phyloP scores from a whole-genome alignment of 2,113 vertebrate genomes.

The Callaeas wilsoni region DNA sequence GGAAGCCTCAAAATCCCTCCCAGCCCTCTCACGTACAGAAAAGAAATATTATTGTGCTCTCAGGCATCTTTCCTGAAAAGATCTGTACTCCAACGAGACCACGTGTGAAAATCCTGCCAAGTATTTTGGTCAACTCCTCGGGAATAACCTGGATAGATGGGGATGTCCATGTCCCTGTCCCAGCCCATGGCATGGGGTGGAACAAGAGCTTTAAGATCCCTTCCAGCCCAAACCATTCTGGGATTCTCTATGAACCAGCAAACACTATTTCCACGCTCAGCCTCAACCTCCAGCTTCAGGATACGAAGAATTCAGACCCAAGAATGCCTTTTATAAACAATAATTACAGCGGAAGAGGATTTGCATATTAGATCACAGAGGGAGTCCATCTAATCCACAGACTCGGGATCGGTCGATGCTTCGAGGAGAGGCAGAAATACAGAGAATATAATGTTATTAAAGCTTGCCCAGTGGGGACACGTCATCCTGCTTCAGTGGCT shows the following conservation, averaged over 20 bases:
- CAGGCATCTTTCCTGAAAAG: not conserved
- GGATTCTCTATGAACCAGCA: not conserved
- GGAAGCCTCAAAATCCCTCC: not conserved
- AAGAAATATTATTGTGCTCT: not conserved
- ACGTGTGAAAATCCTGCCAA: accelerated
- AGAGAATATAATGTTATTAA: conserved; percentile 14
- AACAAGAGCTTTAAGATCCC: not conserved
- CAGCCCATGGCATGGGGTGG: not conserved
- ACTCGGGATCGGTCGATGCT: not conserved
- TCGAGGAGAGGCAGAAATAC: not conserved
- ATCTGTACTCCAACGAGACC: not conserved
- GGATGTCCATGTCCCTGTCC: not conserved
- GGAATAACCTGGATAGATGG: not conserved
- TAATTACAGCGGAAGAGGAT: not conserved
- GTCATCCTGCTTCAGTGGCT: conserved; percentile 37
- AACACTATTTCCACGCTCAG: not conserved
- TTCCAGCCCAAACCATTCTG: not conserved
- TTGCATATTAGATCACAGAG: not conserved
- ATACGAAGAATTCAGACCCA: not conserved
- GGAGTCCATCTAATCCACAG: not conserved
- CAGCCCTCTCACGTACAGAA: not conserved
- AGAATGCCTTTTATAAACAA: not conserved
- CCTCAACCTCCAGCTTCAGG: not conserved
- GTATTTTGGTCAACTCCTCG: not conserved
- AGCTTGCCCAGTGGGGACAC: conserved; percentile 41